Base-by-base conservation (phyloP, 2,113 vertebrate species). In the Oceanites oceanicus region DNA sequence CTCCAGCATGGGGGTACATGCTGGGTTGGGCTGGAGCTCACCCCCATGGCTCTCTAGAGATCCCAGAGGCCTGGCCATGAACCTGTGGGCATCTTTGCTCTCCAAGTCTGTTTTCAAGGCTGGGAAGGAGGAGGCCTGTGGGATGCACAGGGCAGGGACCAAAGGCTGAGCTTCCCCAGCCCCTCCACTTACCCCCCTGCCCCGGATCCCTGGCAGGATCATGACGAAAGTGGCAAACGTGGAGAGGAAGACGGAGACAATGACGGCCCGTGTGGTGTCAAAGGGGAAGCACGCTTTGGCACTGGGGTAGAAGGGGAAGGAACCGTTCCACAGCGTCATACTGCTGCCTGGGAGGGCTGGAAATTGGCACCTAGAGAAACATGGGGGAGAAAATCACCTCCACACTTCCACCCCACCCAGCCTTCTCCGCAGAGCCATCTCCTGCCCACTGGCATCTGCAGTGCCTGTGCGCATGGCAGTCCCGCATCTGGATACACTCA, bases 181-280 rank as follows among this genome's bases (percentile, higher is more conserved):
- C 40, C 16, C 25, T 67, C 16, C 36, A 94, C 97, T 99, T 97
- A 99, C 99, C 98, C 97, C 97, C 95, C 97, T 99, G 63, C 99
- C 99, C 20, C 99, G 98, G 94, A 99, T 99, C 49, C 99, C 99
- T 0, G 99, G 99, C 66, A 99, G 98, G 93, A 99, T 99, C 87
- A 99, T 80, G 58, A 99, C 96, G 74, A 98, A 99, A 30, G 97
- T 98, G 92, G 97, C 97, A 30, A 99, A 44, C 15, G 53, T 0
- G 10, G 98, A 96, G 85, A 99, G 89, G 97, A 99, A 99, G 63
- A 99, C 86, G 19, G 99, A 92, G 70, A 99, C 96, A 62, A 99
- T 97, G 36, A 98, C 94, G 26, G 99, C 97, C 82, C 96, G 70
- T 40, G 94, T 89, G 56, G 98, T 97, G 80, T 95, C 98, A 59